Evolutionary conservation across 2,888 invertebrate genomes (phyloP).

Genomic region (Baccha elongata): DNA sequence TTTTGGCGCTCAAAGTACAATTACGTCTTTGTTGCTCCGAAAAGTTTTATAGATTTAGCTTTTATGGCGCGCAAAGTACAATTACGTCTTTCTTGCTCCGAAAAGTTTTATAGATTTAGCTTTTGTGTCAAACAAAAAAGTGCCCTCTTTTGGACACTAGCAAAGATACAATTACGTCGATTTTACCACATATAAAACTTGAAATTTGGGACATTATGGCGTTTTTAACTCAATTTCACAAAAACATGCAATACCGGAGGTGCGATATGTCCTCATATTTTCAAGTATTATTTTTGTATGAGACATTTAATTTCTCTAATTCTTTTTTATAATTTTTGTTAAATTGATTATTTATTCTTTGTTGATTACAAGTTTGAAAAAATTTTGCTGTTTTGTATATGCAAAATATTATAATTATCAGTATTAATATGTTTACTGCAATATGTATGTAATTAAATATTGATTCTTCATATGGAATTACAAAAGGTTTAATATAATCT

Average conservation of each 20-base stretch:
- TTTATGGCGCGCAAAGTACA: slow-evolving; percentile 1
- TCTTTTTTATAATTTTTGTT: neutral
- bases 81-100: slow-evolving; percentile 8
- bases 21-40: slow-evolving; percentile 9
- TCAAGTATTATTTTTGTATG: neutral
- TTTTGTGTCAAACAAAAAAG: slow-evolving; percentile 24
- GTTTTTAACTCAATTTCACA: slow-evolving; percentile 2
- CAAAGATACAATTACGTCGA: slow-evolving; percentile 25
- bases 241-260: neutral
- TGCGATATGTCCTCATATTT: too few species aligned
- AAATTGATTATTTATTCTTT: neutral
- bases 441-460: too few species aligned
- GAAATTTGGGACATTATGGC: slow-evolving; percentile 4
- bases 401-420: too few species aligned
- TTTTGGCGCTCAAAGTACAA: too few species aligned
- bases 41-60: neutral
- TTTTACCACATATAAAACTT: slow-evolving; percentile 22
- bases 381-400: neutral
- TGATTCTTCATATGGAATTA: too few species aligned
- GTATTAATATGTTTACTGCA: too few species aligned
- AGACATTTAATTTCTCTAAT: neutral
- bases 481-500: too few species aligned
- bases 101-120: slow-evolving; percentile 17
- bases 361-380: neutral
- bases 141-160: slow-evolving; percentile 13